Percentiles rank a stretch among this genome's conserved stretches.
phyloP scores from a whole-genome alignment of 1,140 invertebrate genomes.

The Drosophila varians region DNA sequence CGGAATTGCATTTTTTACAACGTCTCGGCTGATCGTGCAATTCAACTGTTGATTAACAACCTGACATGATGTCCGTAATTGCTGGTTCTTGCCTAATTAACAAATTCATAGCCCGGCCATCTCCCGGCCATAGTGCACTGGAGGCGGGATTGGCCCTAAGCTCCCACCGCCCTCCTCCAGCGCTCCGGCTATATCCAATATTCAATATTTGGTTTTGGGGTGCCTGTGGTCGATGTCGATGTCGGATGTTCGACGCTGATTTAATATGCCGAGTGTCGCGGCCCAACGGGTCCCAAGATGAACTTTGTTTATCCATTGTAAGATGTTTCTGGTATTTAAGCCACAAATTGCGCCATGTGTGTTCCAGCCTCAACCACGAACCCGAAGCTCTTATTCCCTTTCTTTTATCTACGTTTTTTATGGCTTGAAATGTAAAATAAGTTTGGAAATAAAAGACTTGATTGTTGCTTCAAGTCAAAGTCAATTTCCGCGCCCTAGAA shows the following conservation, averaged over 20 bases:
- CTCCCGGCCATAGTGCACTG: conserved; percentile 23
- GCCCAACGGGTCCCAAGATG: conserved; percentile 21
- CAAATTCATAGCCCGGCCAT: not conserved
- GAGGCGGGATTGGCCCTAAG: not conserved
- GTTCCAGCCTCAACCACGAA: not conserved
- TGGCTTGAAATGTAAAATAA: too few species aligned
- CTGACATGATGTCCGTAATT: conserved; percentile 5
- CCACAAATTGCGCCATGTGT: conserved; percentile 61
- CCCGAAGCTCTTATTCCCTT: not conserved
- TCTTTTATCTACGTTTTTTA: not conserved
- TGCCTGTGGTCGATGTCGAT: conserved; percentile 4
- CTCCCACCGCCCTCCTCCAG: conserved; percentile 3
- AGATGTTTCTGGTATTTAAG: conserved; percentile 47
- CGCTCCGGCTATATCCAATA: conserved; percentile 10
- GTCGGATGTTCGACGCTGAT: conserved; percentile 23
- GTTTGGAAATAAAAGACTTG: too few species aligned
- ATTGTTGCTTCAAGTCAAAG: not conserved
- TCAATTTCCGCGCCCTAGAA: not conserved
- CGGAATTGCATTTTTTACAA: conserved; percentile 17
- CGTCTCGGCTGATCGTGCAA: conserved; percentile 22
- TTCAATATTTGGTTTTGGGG: conserved; percentile 51
- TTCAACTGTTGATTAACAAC: conserved; percentile 24
- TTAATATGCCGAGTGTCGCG: conserved; percentile 41
- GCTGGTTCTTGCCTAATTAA: conserved; percentile 31
- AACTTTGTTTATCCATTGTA: conserved; percentile 52